Evolutionary conservation across 2,113 vertebrate species (phyloP).

Genomic region (human): GRCh38 chr14:101344001-101344500

Average conservation of each 20-base stretch:
- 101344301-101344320: background rate
- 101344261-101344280: background rate
- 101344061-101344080: background rate
- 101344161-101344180: too few relatives aligned
- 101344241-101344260: background rate
- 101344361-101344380: background rate
- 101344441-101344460: background rate
- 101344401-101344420: background rate
- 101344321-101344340: background rate
- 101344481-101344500: background rate
- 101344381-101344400: background rate
- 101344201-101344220: background rate
- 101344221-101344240: background rate
- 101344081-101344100: background rate
- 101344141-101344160: background rate
- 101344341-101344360: background rate
- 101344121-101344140: background rate
- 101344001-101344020: background rate
- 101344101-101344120: background rate
- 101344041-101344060: background rate
- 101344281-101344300: background rate
- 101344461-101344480: rapidly evolving
- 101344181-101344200: background rate
- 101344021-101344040: background rate
- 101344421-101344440: background rate